Evolutionary conservation across 2,888 invertebrate genomes (phyloP).

Genomic region (Peribatodes rhomboidaria): DNA sequence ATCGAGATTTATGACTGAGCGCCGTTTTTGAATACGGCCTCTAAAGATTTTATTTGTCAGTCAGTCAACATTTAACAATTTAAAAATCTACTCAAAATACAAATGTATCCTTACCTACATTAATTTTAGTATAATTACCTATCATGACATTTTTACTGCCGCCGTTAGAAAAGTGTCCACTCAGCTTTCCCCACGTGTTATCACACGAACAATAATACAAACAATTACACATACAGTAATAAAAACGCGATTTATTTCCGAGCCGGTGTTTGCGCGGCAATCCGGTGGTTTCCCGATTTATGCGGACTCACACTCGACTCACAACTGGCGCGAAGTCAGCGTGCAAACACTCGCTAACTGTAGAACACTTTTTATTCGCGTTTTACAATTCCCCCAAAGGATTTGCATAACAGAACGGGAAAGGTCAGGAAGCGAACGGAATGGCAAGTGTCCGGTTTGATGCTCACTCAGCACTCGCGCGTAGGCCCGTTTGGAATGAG

Average conservation of each 20-base stretch:
- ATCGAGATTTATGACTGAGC: no score
- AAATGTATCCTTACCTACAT: background rate
- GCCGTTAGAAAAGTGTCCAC: conserved; percentile 14
- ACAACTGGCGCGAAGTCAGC: conserved; percentile 79
- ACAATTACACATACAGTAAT: conserved; percentile 37
- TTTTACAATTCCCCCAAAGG: conserved; percentile 80
- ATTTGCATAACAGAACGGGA: conserved; percentile 86
- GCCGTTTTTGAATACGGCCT: no score
- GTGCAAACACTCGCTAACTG: conserved; percentile 83
- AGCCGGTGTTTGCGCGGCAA: conserved; percentile 35
- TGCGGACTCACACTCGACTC: conserved; percentile 79
- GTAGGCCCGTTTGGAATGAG: conserved; percentile 53
- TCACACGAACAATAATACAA: conserved; percentile 32
- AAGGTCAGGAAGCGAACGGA: conserved; percentile 85
- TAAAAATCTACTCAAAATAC: background rate
- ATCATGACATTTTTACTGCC: background rate
- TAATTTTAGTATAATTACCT: background rate
- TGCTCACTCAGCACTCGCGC: conserved; percentile 78
- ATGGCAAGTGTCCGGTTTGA: conserved; percentile 84
- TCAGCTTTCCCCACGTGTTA: conserved; percentile 31
- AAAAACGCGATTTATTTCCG: conserved; percentile 35
- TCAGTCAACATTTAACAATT: no score
- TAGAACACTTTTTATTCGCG: conserved; percentile 83
- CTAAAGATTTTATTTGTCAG: no score
- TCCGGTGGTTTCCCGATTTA: conserved; percentile 69